A percentile compares a stretch with the other conserved stretches of the same genome.
Conservation (phyloP, 2,888 invertebrate species). For the Sepioteuthis lessoniana region DNA sequence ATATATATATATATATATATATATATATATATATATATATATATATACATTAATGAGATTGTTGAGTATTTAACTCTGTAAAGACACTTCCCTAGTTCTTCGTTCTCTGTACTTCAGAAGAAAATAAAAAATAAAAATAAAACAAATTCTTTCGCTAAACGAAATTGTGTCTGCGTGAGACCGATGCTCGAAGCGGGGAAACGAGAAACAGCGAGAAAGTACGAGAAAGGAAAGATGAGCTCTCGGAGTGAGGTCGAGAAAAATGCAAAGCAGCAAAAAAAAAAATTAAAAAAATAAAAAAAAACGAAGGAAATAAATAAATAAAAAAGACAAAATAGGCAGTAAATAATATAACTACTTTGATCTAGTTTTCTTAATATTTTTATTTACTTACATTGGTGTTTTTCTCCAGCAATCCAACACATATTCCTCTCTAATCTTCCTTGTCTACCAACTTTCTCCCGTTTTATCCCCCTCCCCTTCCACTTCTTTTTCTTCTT, state of each 20-base stretch:
- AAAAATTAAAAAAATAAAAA: too few species aligned
- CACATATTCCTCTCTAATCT: too few species aligned
- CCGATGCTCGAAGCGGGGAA: background rate
- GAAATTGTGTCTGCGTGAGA: slow-evolving; percentile 33
- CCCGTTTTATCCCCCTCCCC: background rate
- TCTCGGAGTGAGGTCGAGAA: background rate
- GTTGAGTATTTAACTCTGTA: background rate
- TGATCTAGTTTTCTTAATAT: background rate
- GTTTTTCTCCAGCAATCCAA: background rate
- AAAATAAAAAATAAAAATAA: background rate
- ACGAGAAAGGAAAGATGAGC: background rate
- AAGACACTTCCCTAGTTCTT: background rate
- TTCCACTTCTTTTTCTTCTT: background rate
- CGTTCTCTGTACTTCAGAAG: background rate
- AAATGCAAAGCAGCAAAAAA: too few species aligned
- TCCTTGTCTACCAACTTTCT: background rate
- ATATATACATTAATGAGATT: background rate
- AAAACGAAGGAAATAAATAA: background rate
- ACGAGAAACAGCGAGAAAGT: background rate
- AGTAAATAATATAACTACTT: background rate
- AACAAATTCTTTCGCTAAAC: background rate
- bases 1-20: slow-evolving; percentile 16
- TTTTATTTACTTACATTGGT: background rate
- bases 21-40: slow-evolving; percentile 33
- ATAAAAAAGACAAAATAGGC: background rate